Evolutionary conservation across 2,797 vertebrate genomes (phyloP), one percentile per base, ranked within the genome.

Genomic region (Argyrosomus regius): DNA sequence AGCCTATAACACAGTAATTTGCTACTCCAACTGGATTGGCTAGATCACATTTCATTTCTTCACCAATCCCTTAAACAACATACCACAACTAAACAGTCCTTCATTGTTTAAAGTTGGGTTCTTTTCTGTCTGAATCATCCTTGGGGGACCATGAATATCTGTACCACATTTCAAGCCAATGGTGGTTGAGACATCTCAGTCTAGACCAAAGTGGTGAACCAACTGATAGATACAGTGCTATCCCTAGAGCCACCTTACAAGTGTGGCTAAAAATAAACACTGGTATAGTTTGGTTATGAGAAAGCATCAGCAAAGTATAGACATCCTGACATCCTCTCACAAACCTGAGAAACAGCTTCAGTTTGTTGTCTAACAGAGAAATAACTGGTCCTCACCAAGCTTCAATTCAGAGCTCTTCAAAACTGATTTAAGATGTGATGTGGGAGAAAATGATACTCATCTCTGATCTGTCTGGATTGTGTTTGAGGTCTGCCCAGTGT

Each of bases 401-500:
- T 69, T 71, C 9, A 46, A 43, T 18, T 28, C 13, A 46, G 26
- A 49, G 46, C 26, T 20, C 49, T 86, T 78, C 18, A 61, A 74
- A 56, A 57, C 26, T 43, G 22, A 58, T 43, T 43, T 26, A 43
- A 45, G 12, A 20, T 52, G 17, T 72, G 43, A 48, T 35, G 20
- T 45, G n/a, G 20, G 49, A 70, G n/a, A 61, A 74, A 41, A 60
- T 67, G 16, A 78, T 66, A 63, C 26, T 62, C 54, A 69, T 81
- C 46, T 74, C 35, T 17, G 17, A 57, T 60, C 56, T 70, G 69
- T 78, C 41, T 49, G 24, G 20, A 39, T 52, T 76, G 50, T 71
- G 53, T 71, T 80, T 68, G 46, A 85, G 76, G 17, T 61, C 63
- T 62, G 22, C 57, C 35, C 28, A 53, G 50, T 75, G 74, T 73